Base-by-base conservation (phyloP, 2,113 vertebrate species). In the Macquaria ambigua region DNA sequence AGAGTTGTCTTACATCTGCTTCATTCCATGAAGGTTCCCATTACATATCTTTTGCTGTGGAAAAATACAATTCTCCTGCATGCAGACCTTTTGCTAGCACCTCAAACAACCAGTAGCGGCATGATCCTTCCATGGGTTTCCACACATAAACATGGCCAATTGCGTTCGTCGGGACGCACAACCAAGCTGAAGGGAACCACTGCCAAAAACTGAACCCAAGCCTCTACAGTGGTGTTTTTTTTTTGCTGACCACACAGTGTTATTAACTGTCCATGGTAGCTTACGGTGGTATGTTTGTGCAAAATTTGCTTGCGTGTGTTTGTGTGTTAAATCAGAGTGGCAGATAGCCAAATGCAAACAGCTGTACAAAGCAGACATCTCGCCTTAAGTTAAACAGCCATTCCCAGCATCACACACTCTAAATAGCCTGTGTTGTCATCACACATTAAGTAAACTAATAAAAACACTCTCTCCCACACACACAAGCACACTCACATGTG, bases 311-410 rank as follows among this genome's bases (percentile, higher is more conserved):
- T 56, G 76, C n/a, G 34, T 83, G 39, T 37, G 76, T 31, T 31
- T 63, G 61, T 74, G 55, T 58, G 25, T 87, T 62, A 86, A 39
- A 81, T 74, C 21, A 74, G n/a, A 62, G 53, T 73, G 85, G 31
- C 73, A 78, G 46, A 56, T 14, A 63, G 71, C 68, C 84, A 91
- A 84, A 85, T 64, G 25, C 50, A 82, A 79, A 86, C 83, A 92
- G 90, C 87, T 87, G 87, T 86, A 59, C 63, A 68, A 56, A 87
- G 67, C 82, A 87, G 71, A 82, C 69, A 61, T 52, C 14, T 67
- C 31, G 55, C 56, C 68, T 83, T 31, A 48, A 66, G 62, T 71
- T 69, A 77, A 85, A 88, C 55, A 66, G 46, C 52, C 50, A 8
- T 58, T 59, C 58, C 16, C 28, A 48, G 34, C 79, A 66, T 90